Conservation (phyloP, 2,888 invertebrate species). For the Merodon equestris region DNA sequence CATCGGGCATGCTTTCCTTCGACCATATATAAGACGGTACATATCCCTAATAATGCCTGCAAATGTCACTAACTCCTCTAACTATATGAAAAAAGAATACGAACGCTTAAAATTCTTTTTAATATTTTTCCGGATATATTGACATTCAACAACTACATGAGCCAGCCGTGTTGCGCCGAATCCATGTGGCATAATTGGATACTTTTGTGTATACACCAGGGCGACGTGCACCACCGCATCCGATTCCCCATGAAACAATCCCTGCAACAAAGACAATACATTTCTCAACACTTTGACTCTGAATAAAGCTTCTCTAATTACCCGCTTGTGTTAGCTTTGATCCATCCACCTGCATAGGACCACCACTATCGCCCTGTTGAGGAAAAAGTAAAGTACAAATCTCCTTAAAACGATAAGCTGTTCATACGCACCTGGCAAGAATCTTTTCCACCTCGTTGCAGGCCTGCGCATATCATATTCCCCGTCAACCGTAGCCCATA, state of each 20-base stretch:
- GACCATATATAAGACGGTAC: no score
- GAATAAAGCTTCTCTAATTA: background rate
- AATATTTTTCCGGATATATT: background rate
- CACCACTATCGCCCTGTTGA: constrained; percentile 56
- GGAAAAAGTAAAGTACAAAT: background rate
- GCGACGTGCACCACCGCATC: constrained; percentile 57
- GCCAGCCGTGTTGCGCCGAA: constrained; percentile 49
- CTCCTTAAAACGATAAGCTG: background rate
- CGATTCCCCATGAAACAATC: constrained; percentile 69
- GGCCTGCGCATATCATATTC: constrained; percentile 55
- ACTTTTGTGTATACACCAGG: constrained; percentile 69
- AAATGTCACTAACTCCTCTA: no score
- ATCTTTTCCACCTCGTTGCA: constrained; percentile 57
- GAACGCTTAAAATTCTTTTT: no score
- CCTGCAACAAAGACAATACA: constrained; percentile 38
- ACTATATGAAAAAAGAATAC: no score
- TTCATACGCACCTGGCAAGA: constrained; percentile 61
- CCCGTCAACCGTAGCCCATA: constrained; percentile 38
- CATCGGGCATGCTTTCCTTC: no score
- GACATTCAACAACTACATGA: constrained; percentile 45
- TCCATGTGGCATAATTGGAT: constrained; percentile 64
- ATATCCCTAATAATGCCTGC: no score
- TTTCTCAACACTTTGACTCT: background rate
- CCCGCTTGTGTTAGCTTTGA: constrained; percentile 52
- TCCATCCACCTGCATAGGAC: constrained; percentile 53